These are phyloP conservation scores for Takifugu rubripes DNA, from an alignment of 2,797 vertebrate genomes.

Conservation along the genomic window DNA sequence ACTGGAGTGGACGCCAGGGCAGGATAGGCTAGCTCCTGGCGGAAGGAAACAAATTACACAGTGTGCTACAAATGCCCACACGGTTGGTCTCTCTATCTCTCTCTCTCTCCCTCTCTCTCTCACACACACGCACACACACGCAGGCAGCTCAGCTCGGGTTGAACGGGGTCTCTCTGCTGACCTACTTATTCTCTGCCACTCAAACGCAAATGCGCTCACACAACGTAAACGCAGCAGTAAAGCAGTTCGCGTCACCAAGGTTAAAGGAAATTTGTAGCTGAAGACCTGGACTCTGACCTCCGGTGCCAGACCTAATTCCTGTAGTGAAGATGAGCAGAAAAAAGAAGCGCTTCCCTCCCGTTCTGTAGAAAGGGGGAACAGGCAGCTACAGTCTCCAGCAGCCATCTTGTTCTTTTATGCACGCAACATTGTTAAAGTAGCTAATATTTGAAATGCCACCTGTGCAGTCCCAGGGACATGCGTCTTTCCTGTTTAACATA, in stretches of 20 bases:
- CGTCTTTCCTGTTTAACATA: no score
- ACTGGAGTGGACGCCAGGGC: slow-evolving; percentile 42
- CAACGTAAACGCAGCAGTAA: slow-evolving; percentile 35
- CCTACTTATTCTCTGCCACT: slow-evolving; percentile 66
- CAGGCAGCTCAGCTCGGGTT: slow-evolving; percentile 46
- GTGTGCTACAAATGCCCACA: slow-evolving; percentile 42
- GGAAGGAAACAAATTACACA: slow-evolving; percentile 61
- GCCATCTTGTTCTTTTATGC: slow-evolving; percentile 67
- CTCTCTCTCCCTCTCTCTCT: slow-evolving; percentile 1
- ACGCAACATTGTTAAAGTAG: slow-evolving; percentile 12
- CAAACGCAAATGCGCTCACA: slow-evolving; percentile 32
- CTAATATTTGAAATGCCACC: no score
- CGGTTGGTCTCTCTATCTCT: background rate
- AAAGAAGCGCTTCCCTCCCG: slow-evolving; percentile 41
- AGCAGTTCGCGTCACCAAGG: slow-evolving; percentile 17
- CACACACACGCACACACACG: slow-evolving; percentile 8
- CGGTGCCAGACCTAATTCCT: slow-evolving; percentile 18
- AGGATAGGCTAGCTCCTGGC: slow-evolving; percentile 60
- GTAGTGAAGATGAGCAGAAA: slow-evolving; percentile 60
- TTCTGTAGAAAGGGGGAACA: slow-evolving; percentile 46
- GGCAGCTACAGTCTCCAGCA: slow-evolving; percentile 48
- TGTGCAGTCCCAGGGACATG: no score
- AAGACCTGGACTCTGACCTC: slow-evolving; percentile 30
- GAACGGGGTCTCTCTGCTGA: slow-evolving; percentile 58
- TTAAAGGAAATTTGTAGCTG: slow-evolving; percentile 9